Evolutionary conservation across 2,113 vertebrate genomes (phyloP), one percentile per base, ranked within the genome.

Genomic region (Pholis gunnellus): DNA sequence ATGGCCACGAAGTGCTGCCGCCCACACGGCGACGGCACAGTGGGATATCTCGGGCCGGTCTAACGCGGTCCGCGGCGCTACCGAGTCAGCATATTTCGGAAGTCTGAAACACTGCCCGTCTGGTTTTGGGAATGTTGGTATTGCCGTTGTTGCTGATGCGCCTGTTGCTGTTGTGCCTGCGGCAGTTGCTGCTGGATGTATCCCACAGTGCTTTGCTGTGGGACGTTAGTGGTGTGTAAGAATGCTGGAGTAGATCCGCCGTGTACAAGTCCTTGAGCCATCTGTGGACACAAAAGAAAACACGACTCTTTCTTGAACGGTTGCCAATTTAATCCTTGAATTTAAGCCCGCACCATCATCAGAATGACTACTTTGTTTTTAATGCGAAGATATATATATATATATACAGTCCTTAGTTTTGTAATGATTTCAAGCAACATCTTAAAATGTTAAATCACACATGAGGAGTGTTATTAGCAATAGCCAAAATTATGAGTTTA

Each of bases 21-120:
- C 42, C 88, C 3, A 48, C 83, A 65, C 1, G 46, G 72, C 67
- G 18, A n/a, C 70, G 1, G 54, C 85, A 84, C 74, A 48, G 57
- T 48, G 40, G 66, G 78, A 72, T 65, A 80, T 85, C 83, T 82
- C 71, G 4, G 4, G 77, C 6, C 48, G 56, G 75, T 48, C 67
- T 27, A 2, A 61, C 63, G 0, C 27, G n/a, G 85, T 79, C 63
- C 63, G 17, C 17, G 36, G 59, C 56, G 93, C 93, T 96, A 96
- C 93, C 93, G 94, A 20, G 96, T 96, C 83, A 97, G 93, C 95
- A 97, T 95, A 90, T 96, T 97, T 0, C 95, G 79, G 79, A 95
- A 92, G 91, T 95, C 95, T 0, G 94, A 92, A 76, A 96, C 91
- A 80, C 92, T 94, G 91, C 94, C 94, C 34, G 88, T 87, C 79